Evolutionary conservation across 2,113 vertebrate genomes (phyloP).

Genomic region (Otocyon megalotis): DNA sequence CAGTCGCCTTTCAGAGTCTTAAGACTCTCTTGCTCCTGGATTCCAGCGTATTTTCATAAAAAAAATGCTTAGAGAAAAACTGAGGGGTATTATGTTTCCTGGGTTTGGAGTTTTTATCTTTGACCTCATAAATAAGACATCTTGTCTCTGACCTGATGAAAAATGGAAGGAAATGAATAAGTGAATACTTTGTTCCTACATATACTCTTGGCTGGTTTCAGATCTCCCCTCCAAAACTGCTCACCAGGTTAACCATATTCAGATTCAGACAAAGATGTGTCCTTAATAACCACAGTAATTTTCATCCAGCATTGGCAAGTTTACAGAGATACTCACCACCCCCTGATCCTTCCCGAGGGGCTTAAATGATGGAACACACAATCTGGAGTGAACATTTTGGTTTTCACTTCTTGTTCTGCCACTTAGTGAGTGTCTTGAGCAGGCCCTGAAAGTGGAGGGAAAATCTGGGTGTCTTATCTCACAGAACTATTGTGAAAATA

Average conservation of each 20-base stretch:
- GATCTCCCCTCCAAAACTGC: not conserved
- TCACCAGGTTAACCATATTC: rapidly evolving
- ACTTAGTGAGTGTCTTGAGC: not conserved
- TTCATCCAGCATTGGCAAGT: rapidly evolving
- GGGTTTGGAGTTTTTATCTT: not conserved
- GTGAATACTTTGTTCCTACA: not conserved
- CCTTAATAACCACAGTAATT: too few relatives aligned
- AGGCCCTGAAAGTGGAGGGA: not conserved
- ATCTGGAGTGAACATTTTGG: too few relatives aligned
- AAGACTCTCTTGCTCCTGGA: not conserved
- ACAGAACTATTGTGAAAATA: not conserved
- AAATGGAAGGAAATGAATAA: not conserved
- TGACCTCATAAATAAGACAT: not conserved
- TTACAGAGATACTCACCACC: rapidly evolving
- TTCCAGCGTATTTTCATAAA: not conserved
- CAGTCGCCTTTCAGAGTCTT: not conserved
- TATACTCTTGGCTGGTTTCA: not conserved
- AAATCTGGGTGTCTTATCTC: not conserved
- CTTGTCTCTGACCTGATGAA: not conserved
- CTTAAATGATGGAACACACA: rapidly evolving
- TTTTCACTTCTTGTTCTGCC: not conserved
- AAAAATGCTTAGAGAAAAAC: not conserved
- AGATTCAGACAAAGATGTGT: not conserved
- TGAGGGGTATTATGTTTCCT: not conserved
- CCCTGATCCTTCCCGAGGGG: rapidly evolving